Conservation (phyloP, 1,140 invertebrate genomes). For the Neotoxoptera formosana region DNA sequence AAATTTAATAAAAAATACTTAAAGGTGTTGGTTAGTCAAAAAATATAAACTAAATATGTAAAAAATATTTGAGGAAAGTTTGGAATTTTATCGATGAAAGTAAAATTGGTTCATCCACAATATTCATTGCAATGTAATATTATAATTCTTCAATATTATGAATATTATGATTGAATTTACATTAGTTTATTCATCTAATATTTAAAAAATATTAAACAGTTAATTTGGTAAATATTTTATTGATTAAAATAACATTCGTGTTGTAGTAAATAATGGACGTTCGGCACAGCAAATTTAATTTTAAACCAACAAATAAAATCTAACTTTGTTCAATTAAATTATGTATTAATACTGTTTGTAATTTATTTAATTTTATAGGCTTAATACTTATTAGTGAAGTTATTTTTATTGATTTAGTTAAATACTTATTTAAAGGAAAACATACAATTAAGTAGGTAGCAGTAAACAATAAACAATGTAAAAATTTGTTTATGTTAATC, state of each 20-base stretch:
- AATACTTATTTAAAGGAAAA: neutral
- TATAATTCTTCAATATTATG: neutral
- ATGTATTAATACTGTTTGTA: conserved; percentile 6
- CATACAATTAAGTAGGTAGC: neutral
- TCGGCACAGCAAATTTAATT: neutral
- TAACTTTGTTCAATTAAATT: neutral
- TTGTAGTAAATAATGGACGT: neutral
- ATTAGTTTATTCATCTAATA: neutral
- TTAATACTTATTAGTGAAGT: neutral
- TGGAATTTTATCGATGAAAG: neutral
- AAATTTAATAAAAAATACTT: neutral
- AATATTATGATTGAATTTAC: neutral
- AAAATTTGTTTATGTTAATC: neutral
- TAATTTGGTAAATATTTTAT: neutral
- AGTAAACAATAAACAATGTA: neutral
- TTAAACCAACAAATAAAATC: neutral
- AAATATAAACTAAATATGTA: conserved; percentile 8
- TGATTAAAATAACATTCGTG: neutral
- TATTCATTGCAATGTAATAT: neutral
- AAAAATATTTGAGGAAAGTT: neutral
- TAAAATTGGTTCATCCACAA: neutral
- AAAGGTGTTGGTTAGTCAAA: neutral
- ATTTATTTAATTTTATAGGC: neutral
- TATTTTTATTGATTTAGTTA: neutral
- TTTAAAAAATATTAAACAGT: neutral